phyloP scores from a whole-genome alignment of 2,113 vertebrate genomes.

The Dissostichus mawsoni region DNA sequence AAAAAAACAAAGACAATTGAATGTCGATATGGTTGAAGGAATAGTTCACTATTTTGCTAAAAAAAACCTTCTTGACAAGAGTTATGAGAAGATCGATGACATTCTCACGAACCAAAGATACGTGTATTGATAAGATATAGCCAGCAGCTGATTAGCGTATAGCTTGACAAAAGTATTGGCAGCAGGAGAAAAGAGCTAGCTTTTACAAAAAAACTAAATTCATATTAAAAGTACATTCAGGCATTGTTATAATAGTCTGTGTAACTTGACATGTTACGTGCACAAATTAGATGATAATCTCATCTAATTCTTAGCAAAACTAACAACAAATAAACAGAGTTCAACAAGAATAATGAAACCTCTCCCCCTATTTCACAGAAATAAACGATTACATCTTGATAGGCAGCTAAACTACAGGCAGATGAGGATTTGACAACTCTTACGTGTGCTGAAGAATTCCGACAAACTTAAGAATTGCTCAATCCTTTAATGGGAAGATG shows the following conservation, averaged over 20 bases:
- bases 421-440: background rate
- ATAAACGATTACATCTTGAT: background rate
- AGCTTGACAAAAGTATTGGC: background rate
- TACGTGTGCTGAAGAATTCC: background rate
- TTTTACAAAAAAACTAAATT: no score
- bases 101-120: no score
- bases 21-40: background rate
- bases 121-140: no score
- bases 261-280: no score
- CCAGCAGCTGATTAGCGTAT: no score
- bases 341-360: background rate
- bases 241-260: no score
- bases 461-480: background rate
- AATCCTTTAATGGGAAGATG: no score
- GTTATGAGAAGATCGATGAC: no score
- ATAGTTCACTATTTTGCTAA: background rate
- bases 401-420: background rate
- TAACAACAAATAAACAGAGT: background rate
- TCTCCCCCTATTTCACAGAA: background rate
- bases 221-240: no score
- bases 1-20: background rate
- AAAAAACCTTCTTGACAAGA: background rate
- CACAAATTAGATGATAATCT: background rate
- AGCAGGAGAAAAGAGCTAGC: background rate
- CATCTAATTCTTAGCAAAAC: background rate